Percentiles rank a stretch among this genome's conserved stretches.
Evolutionary conservation across 2,113 vertebrate species (phyloP).

Genomic region (Sylvilagus bachmani): DNA sequence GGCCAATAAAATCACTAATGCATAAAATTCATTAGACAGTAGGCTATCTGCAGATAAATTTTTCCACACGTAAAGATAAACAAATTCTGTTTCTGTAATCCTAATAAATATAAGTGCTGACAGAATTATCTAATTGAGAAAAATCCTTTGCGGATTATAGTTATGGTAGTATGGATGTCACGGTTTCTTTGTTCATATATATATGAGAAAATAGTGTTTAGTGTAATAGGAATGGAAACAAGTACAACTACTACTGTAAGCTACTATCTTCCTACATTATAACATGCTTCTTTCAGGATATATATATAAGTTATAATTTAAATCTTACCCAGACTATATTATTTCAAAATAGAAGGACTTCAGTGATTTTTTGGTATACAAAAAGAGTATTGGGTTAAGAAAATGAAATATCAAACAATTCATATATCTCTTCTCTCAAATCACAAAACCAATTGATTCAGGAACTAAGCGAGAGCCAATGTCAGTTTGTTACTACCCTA

Average conservation of each 20-base stretch:
- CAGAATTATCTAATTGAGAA: not conserved
- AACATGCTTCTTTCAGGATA: not conserved
- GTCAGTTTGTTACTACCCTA: not conserved
- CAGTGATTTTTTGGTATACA: not conserved
- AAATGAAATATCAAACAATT: not conserved
- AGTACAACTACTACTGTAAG: not conserved
- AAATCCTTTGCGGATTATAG: not conserved
- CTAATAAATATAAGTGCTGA: not conserved
- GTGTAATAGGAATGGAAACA: not conserved
- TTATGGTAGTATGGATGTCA: too few relatives aligned
- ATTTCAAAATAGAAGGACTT: not conserved
- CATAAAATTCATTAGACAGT: not conserved
- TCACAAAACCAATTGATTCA: not conserved
- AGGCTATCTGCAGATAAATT: not conserved
- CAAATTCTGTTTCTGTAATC: not conserved
- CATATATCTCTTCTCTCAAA: not conserved
- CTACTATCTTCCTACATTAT: not conserved
- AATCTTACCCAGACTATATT: too few relatives aligned
- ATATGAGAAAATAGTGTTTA: not conserved
- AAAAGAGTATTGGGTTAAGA: not conserved
- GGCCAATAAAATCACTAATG: not conserved
- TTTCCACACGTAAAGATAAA: not conserved
- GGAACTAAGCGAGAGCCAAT: not conserved
- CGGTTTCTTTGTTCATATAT: not conserved
- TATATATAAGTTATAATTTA: not conserved